Conservation (phyloP, 2,113 vertebrate species). For the Varanus salvator region DNA sequence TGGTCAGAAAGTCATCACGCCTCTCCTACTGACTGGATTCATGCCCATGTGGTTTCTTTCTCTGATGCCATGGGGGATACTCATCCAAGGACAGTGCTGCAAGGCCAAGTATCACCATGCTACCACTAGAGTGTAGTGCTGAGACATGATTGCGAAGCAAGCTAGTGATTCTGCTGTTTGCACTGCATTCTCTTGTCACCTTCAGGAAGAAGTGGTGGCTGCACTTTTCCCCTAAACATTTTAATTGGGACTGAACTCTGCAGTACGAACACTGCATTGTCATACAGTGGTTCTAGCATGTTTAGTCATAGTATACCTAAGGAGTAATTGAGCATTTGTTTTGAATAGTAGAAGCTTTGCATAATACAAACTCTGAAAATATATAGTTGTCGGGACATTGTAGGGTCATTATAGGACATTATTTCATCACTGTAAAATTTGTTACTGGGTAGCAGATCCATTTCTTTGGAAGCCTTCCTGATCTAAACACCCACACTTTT, state of each 20-base stretch:
- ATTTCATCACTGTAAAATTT: too few relatives aligned
- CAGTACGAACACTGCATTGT: not conserved
- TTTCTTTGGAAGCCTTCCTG: too few relatives aligned
- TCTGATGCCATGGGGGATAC: not conserved
- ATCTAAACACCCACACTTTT: too few relatives aligned
- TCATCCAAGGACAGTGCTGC: not conserved
- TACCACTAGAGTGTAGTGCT: slow-evolving; percentile 69
- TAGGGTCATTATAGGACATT: not conserved
- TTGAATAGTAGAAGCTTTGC: not conserved
- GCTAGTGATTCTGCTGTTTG: slow-evolving; percentile 36
- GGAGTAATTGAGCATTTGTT: not conserved
- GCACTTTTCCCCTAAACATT: not conserved
- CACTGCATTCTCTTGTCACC: slow-evolving; percentile 34
- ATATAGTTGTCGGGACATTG: not conserved
- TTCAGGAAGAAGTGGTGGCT: not conserved
- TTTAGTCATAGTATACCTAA: not conserved
- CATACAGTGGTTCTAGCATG: not conserved
- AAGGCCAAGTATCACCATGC: not conserved
- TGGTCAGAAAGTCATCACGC: not conserved
- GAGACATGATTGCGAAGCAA: slow-evolving; percentile 13
- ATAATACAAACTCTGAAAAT: not conserved
- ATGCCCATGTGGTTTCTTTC: not conserved
- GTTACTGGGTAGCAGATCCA: too few relatives aligned
- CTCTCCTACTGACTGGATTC: fast-evolving
- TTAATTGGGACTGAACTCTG: not conserved